phyloP scores from a whole-genome alignment of 1,140 invertebrate genomes.

The Trichonephila inaurata region DNA sequence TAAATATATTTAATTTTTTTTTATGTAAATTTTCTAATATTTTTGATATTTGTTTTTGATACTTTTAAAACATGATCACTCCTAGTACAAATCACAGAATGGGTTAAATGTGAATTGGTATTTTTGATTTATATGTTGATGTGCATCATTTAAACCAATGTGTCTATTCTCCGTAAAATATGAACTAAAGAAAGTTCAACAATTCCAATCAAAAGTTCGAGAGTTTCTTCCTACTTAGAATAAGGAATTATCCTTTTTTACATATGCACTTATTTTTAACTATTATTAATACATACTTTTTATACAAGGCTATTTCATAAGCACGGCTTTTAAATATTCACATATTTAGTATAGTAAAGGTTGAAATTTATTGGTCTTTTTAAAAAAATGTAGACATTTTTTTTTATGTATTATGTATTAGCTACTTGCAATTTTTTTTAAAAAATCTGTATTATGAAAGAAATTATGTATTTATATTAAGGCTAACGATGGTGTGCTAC shows the following conservation, averaged over 20 bases:
- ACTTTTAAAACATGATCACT: neutral
- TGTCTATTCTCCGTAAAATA: neutral
- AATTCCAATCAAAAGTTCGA: neutral
- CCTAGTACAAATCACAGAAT: neutral
- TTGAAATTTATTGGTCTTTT: neutral
- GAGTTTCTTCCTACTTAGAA: neutral
- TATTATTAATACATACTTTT: neutral
- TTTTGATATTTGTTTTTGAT: too few relatives aligned
- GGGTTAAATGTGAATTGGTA: neutral
- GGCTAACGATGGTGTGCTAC: too few relatives aligned
- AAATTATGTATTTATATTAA: too few relatives aligned
- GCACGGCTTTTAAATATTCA: neutral
- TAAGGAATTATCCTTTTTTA: neutral
- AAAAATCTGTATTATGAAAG: neutral
- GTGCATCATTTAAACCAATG: neutral
- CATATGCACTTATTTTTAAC: neutral
- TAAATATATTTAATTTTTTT: too few relatives aligned
- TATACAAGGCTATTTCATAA: neutral
- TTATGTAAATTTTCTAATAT: too few relatives aligned
- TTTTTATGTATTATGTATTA: neutral
- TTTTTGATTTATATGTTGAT: neutral
- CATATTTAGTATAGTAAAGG: neutral
- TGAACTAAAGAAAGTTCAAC: neutral
- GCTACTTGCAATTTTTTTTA: neutral
- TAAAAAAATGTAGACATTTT: neutral